Evolutionary conservation across 2,113 vertebrate species (phyloP).

Genomic region (Naja naja): DNA sequence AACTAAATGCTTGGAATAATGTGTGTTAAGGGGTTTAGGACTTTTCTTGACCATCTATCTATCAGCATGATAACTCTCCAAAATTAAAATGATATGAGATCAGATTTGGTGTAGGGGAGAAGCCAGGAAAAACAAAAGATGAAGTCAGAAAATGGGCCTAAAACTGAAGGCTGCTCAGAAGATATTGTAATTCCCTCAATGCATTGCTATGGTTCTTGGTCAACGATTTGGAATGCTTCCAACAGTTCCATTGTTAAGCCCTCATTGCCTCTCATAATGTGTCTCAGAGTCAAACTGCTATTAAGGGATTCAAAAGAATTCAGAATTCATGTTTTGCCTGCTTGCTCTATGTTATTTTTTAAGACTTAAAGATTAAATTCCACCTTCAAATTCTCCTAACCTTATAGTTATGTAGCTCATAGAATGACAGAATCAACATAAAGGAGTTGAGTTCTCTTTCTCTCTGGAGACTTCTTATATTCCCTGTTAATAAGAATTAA

Average conservation of each 20-base stretch:
- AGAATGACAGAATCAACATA: slow-evolving; percentile 35
- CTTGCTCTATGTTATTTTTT: background rate
- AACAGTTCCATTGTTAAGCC: background rate
- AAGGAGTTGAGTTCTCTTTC: slow-evolving; percentile 36
- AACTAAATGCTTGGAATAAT: background rate
- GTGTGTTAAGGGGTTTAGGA: background rate
- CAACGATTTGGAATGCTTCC: background rate
- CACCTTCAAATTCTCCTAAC: slow-evolving; percentile 13
- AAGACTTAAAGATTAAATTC: background rate
- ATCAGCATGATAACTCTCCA: background rate
- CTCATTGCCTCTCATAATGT: background rate
- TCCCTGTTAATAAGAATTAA: slow-evolving; percentile 13
- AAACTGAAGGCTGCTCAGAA: background rate
- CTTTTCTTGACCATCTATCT: background rate
- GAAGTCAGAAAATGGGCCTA: background rate
- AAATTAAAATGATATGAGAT: background rate
- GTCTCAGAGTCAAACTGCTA: background rate
- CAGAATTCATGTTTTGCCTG: background rate
- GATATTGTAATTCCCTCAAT: background rate
- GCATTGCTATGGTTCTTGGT: background rate
- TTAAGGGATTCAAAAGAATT: background rate
- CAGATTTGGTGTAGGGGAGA: background rate
- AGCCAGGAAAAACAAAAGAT: background rate
- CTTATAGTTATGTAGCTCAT: background rate
- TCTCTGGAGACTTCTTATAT: slow-evolving; percentile 24